Evolutionary conservation across 2,797 vertebrate genomes (phyloP).

Genomic region (Parotocinclus haroldoi): DNA sequence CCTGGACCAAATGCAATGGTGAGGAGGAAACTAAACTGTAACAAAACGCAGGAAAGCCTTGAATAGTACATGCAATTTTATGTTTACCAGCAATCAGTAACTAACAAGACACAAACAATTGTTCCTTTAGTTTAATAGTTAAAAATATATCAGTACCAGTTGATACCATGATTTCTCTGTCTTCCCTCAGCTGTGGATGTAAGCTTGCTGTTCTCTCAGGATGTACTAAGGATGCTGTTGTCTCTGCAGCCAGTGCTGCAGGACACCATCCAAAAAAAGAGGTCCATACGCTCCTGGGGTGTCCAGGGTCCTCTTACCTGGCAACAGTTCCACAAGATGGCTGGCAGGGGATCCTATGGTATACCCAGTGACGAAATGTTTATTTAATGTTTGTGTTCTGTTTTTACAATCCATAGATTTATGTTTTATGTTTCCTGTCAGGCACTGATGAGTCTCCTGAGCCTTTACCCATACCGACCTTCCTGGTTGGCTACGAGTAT

Average conservation of each 20-base stretch:
- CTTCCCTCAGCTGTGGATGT: slow-evolving; percentile 77
- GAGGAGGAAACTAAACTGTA: slow-evolving; percentile 24
- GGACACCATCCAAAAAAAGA: slow-evolving; percentile 97
- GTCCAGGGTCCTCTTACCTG: slow-evolving; percentile 97
- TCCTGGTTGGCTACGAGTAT: slow-evolving; percentile 95
- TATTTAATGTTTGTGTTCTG: too few relatives aligned
- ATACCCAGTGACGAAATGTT: slow-evolving; percentile 29
- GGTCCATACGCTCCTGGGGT: slow-evolving; percentile 94
- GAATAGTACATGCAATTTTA: too few relatives aligned
- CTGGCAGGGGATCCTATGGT: slow-evolving; percentile 97
- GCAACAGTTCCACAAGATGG: slow-evolving; percentile 99
- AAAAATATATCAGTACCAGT: too few relatives aligned
- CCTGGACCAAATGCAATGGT: slow-evolving; percentile 94
- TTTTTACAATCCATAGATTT: not conserved
- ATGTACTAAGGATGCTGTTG: slow-evolving; percentile 92
- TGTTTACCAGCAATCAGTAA: too few relatives aligned
- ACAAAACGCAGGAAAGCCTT: too few relatives aligned
- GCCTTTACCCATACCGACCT: slow-evolving; percentile 96
- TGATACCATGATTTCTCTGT: not conserved
- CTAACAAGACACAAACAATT: too few relatives aligned
- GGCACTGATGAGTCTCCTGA: slow-evolving; percentile 98
- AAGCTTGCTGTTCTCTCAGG: slow-evolving; percentile 95
- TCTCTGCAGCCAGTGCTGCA: slow-evolving; percentile 96
- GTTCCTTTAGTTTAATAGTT: too few relatives aligned
- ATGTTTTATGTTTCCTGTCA: slow-evolving; percentile 50